Evolutionary conservation across 2,113 vertebrate species (phyloP), one percentile per base, ranked within the genome.

Genomic region (Willisornis vidua): DNA sequence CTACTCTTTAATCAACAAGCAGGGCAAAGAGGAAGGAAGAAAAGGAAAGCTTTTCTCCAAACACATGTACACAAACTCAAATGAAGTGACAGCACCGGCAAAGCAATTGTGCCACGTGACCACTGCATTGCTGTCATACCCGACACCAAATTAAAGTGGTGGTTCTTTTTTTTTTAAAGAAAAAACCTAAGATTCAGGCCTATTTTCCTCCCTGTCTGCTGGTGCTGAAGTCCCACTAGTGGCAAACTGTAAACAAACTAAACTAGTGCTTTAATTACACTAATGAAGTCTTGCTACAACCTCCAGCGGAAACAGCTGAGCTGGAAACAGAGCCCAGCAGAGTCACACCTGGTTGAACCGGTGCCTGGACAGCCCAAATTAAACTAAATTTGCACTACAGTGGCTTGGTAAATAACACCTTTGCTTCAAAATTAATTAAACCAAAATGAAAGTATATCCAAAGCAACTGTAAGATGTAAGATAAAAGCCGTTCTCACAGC

Each of bases 11-110:
- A 28, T 81, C 72, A 89, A 49, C 86, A 93, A 45, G 52, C 26
- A 70, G 59, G n/a, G 4, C 20, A 57, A 96, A 84, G 48, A 90
- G 83, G 83, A 93, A 95, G 89, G 82, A 94, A 94, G 35, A 89
- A 6, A 67, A 85, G 4, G 41, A 49, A 93, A 88, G 65, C 14
- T 55, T 19, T 67, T 63, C 16, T 75, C 35, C 39, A 76, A 35
- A 14, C 26, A 51, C 15, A 23, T 1, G 26, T 29, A 43, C n/a
- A 59, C n/a, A 80, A 88, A 78, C 3, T 3, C 6, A 67, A 80
- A n/a, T 9, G 17, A 35, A 76, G 23, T 25, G 31, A 70, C 57
- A 94, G 80, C 31, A 70, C 35, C 9, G 3, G 0, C 4, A 33
- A 5, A 52, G 58, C 63, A 62, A 12, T 49, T 73, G 19, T 61